Evolutionary conservation across 2,888 invertebrate species (phyloP).

Genomic region (Gymnosoma rotundatum): DNA sequence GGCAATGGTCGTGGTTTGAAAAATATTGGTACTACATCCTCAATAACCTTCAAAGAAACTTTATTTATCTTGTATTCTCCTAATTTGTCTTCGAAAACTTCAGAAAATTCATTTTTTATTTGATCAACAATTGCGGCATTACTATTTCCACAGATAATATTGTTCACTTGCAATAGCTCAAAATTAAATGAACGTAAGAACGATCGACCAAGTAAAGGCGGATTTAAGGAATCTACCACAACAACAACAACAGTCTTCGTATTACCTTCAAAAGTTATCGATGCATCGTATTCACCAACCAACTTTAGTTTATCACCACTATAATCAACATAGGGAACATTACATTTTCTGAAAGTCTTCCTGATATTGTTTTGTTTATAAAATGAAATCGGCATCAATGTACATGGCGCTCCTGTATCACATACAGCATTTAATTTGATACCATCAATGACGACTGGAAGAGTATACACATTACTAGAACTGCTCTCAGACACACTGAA

Average conservation of each 20-base stretch:
- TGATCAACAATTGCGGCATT: background rate
- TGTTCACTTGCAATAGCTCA: background rate
- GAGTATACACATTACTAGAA: slow-evolving; percentile 43
- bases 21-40: background rate
- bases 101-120: background rate
- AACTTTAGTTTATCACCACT: slow-evolving; percentile 33
- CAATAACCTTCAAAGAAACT: background rate
- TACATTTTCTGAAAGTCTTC: slow-evolving; percentile 7
- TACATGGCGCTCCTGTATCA: slow-evolving; percentile 38
- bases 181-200: background rate
- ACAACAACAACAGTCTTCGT: background rate
- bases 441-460: slow-evolving; percentile 38
- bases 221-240: background rate
- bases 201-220: background rate
- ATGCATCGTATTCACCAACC: slow-evolving; percentile 21
- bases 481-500: slow-evolving; percentile 42
- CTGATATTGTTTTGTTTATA: slow-evolving; percentile 20
- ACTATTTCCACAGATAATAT: background rate
- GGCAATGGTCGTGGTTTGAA: background rate
- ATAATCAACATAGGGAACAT: slow-evolving; percentile 44
- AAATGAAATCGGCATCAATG: slow-evolving; percentile 6
- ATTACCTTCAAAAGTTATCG: slow-evolving; percentile 22
- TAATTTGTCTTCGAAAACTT: background rate
- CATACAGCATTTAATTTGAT: background rate
- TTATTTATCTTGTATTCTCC: background rate